These are phyloP conservation scores for Drosophila helvetica DNA, from an alignment of 2,888 invertebrate genomes.

Conservation along the genomic window DNA sequence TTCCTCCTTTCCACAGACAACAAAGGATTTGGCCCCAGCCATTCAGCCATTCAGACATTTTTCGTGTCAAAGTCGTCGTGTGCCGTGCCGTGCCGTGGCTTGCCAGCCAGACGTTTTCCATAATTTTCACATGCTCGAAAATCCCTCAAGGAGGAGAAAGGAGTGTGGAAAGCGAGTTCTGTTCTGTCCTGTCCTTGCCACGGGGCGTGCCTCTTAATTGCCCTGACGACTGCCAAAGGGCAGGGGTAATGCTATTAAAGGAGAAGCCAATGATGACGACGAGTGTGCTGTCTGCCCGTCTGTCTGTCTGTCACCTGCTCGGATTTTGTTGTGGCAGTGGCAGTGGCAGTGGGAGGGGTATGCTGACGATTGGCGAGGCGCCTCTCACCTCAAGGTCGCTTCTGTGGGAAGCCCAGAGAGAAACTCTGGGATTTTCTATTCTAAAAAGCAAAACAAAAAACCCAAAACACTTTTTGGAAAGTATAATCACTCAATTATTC, in stretches of 20 bases:
- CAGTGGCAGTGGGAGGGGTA: not conserved
- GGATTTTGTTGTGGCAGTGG: conserved; percentile 37
- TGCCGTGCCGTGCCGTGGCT: too few relatives aligned
- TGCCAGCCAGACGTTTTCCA: conserved; percentile 61
- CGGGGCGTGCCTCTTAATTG: conserved; percentile 63
- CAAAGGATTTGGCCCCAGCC: conserved; percentile 61
- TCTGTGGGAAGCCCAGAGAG: not conserved
- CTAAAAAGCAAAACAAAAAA: too few relatives aligned
- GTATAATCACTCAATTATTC: not conserved
- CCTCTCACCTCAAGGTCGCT: conserved; percentile 32
- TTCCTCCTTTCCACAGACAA: conserved; percentile 62
- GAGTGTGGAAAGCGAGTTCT: not conserved
- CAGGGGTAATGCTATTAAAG: conserved; percentile 29
- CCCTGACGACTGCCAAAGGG: conserved; percentile 39
- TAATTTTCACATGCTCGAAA: conserved; percentile 70
- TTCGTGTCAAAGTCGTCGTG: conserved; percentile 51
- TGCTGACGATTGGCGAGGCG: not conserved
- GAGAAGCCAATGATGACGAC: not conserved
- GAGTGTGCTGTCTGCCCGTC: conserved; percentile 14
- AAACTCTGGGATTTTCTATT: not conserved
- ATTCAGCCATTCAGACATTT: not conserved
- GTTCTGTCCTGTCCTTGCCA: not conserved
- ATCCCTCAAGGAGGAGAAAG: conserved; percentile 23
- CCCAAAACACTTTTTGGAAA: not conserved
- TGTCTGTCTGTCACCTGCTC: conserved; percentile 48